Conservation (phyloP, 2,888 invertebrate genomes). For the Zeuzera pyrina region DNA sequence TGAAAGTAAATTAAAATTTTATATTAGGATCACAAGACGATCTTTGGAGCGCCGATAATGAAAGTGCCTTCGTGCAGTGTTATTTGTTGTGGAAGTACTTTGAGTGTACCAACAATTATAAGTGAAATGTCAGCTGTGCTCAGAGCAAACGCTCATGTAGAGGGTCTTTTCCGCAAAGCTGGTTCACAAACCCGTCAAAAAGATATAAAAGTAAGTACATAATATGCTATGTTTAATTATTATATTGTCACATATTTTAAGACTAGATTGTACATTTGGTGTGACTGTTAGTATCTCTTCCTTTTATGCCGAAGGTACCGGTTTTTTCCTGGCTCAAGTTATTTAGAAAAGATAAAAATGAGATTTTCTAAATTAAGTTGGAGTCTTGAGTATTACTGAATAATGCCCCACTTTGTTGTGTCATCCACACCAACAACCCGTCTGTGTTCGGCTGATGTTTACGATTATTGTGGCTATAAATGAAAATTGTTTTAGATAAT, state of each 20-base stretch:
- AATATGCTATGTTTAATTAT: constrained; percentile 1
- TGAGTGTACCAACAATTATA: constrained; percentile 81
- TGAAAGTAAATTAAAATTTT: constrained; percentile 10
- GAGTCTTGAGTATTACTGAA: no score
- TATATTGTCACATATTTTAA: neutral
- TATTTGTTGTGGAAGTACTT: constrained; percentile 78
- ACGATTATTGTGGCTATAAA: no score
- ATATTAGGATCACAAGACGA: constrained; percentile 56
- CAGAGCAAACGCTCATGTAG: constrained; percentile 78
- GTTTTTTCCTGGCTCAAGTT: no score
- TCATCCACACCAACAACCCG: no score
- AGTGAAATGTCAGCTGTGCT: constrained; percentile 81
- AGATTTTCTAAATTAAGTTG: no score
- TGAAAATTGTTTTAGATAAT: no score
- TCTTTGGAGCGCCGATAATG: constrained; percentile 61
- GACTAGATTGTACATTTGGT: constrained; percentile 5
- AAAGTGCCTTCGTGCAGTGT: constrained; percentile 68
- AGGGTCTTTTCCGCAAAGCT: constrained; percentile 91
- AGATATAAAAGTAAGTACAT: constrained; percentile 78
- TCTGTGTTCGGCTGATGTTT: no score
- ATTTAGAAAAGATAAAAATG: no score
- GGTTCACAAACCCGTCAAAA: constrained; percentile 88
- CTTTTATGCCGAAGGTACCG: no score
- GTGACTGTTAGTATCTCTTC: no score
- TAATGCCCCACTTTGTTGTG: no score